Base-by-base conservation (phyloP, 2,797 vertebrate genomes). In the Varecia variegata region DNA sequence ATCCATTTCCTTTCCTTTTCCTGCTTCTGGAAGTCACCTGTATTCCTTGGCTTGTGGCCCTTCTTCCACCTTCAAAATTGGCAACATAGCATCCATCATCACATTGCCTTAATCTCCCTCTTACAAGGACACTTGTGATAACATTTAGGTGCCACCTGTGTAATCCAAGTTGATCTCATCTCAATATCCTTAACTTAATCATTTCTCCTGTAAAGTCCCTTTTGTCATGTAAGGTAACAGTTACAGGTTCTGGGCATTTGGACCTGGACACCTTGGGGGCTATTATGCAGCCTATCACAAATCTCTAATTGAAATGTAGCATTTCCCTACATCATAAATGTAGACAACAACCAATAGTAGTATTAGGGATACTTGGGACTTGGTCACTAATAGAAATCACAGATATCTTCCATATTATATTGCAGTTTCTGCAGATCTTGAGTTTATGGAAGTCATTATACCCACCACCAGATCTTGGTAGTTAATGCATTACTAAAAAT, bases 401-500 rank as follows among this genome's bases (percentile, higher is more conserved):
- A 43, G 35, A 71, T 62, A 76, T 56, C 62, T 50, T 79, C 45
- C 79, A 27, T 52, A 35, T 84, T 76, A 38, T 32, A 38, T 62
- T 70, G 60, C 1, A 71, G n/a, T 38, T 88, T 60, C 62, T 85
- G 50, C 68, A 88, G 50, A 77, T 79, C 80, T 89, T 77, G 23
- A 50, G 62, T 79, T 93, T 54, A 71, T 47, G 45, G 54, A 84
- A 45, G 79, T 79, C 23, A 79, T 62, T 47, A 93, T 15, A 70
- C 20, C 25, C 52, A 38, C 30, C 43, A 58, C 50, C 50, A 82
- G 60, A 76, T 87, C 58, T 86, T 82, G 14, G 32, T 95, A 83
- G n/a, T 70, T 65, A 93, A 90, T 67, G 45, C 20, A 87, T 81
- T 92, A 67, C 60, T 70, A 52, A 93, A 68, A 89, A 84, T 83